Base-by-base conservation (phyloP, 2,113 vertebrate species). In the Lampris incognitus region DNA sequence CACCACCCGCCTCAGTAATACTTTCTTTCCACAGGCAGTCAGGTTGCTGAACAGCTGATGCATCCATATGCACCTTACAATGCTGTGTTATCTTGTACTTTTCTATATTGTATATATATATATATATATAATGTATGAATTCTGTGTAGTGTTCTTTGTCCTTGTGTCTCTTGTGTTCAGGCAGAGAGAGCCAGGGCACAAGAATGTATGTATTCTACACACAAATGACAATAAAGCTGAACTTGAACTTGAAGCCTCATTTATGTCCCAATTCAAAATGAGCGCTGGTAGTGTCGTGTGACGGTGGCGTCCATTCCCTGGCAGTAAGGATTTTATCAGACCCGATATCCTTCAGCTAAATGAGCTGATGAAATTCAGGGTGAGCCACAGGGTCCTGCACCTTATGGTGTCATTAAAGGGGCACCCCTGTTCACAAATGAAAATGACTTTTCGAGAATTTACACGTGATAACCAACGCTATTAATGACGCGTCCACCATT, bases 401-500 rank as follows among this genome's bases (percentile, higher is more conserved):
- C 67, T 65, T 9, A 24, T 61, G 8, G 58, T 76, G 70, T 81
- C 59, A 83, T 51, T 48, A 61, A 49, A 69, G 54, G 50, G 49
- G 46, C 49, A n/a, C 41, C 64, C 7, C 51, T 8, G 6, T 56
- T 49, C 51, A 55, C 70, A 44, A 69, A 84, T 76, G 2, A 76
- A 79, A 83, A 82, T 64, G 69, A 80, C 66, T 78, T 38, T 44
- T 6, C 46, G 58, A 74, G 41, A 58, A 39, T 4, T 5, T 51
- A 57, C 60, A 48, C 46, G 6, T 52, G 52, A 54, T 70, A 69
- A 86, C 4, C 40, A 78, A 73, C 39, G 40, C 73, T 63, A 38
- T 81, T 82, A 85, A 77, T 74, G 76, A 62, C 64, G 54, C 44
- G 7, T 40, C 54, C 57, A 68, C 64, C 40, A 61, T 69, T 69